Base-by-base conservation (phyloP, 1,140 invertebrate genomes). In the Temnothorax nylanderi region DNA sequence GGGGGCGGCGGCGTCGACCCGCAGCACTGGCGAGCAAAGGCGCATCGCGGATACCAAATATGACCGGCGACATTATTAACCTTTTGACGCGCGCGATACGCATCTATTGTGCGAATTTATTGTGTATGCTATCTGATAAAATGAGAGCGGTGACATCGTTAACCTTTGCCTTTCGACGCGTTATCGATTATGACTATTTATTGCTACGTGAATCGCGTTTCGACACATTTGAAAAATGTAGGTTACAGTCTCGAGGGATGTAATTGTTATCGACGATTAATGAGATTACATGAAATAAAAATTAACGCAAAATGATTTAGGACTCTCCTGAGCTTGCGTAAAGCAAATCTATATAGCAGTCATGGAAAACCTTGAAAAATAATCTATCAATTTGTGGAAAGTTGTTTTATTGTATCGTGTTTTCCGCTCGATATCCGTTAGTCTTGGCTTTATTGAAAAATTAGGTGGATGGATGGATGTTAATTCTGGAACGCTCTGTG, bases 31-130 rank as follows among this genome's bases (percentile, higher is more conserved):
- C 41, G 37, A 58, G 21, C 13, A 47, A 82, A 72, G 54, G 51
- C 51, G 51, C 54, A 18, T 21, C 16, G 16, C 11, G 54, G 26
- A 58, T 26, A 18, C n/a, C 67, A 21, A 58, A 82, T 26, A 26
- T 74, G 67, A 74, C 69, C 69, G 41, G 64, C 67, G 51, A 34
- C 54, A 26, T 60, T 71, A 75, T 84, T 84, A 84, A 84, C 69
- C 69, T 84, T 82, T 75, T 10, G 51, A 54, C 8, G 18, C n/a
- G 34, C 62, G 75, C 64, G 34, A 81, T 81, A 69, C 16, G 49
- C 11, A 71, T 71, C 64, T 26, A 71, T 71, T 56, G 21, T 18
- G 34, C 49, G 49, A 81, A 75, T 84, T 75, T 75, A 60, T 75
- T n/a, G 47, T 49, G 47, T 76, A 10, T 3, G 21, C 44, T 41